Percentiles rank a stretch among this genome's conserved stretches.
These are phyloP conservation scores for Listrodromus nycthemerus DNA, from an alignment of 2,888 invertebrate species.

Conservation along the genomic window DNA sequence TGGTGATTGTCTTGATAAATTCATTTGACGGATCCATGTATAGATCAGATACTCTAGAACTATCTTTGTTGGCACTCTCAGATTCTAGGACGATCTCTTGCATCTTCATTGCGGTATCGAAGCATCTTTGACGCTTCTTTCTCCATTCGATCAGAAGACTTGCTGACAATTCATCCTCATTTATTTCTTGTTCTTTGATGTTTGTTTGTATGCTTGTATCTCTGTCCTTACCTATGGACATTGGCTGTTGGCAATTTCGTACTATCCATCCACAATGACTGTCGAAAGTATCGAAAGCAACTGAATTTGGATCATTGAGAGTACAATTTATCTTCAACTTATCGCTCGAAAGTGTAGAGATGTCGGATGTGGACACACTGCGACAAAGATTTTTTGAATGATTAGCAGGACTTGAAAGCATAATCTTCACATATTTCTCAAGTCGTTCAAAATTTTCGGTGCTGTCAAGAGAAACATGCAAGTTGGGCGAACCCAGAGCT, in stretches of 20 bases:
- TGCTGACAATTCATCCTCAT: slow-evolving; percentile 72
- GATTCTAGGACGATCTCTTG: slow-evolving; percentile 76
- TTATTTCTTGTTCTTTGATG: slow-evolving; percentile 45
- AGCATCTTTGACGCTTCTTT: slow-evolving; percentile 78
- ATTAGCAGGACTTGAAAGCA: neutral
- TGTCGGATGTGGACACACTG: slow-evolving; percentile 4
- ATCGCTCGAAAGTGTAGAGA: slow-evolving; percentile 10
- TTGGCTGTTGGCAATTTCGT: neutral
- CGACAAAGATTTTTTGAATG: neutral
- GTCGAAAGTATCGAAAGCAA: slow-evolving; percentile 53
- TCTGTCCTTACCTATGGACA: too few relatives aligned
- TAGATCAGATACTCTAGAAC: slow-evolving; percentile 64
- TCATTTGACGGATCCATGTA: slow-evolving; percentile 54
- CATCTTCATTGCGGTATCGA: slow-evolving; percentile 79
- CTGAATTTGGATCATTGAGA: slow-evolving; percentile 19
- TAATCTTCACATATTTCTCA: slow-evolving; percentile 47
- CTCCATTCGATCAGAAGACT: slow-evolving; percentile 76
- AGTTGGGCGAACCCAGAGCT: neutral
- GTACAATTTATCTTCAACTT: neutral
- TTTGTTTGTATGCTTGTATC: too few relatives aligned
- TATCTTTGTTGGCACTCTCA: slow-evolving; percentile 50
- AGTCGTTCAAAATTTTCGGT: slow-evolving; percentile 39
- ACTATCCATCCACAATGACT: slow-evolving; percentile 43
- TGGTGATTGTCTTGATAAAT: slow-evolving; percentile 75
- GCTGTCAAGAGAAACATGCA: neutral